A percentile compares a stretch with the other conserved stretches of the same genome.
phyloP scores from a whole-genome alignment of 2,888 invertebrate species.

The Entomobrya multifasciata region DNA sequence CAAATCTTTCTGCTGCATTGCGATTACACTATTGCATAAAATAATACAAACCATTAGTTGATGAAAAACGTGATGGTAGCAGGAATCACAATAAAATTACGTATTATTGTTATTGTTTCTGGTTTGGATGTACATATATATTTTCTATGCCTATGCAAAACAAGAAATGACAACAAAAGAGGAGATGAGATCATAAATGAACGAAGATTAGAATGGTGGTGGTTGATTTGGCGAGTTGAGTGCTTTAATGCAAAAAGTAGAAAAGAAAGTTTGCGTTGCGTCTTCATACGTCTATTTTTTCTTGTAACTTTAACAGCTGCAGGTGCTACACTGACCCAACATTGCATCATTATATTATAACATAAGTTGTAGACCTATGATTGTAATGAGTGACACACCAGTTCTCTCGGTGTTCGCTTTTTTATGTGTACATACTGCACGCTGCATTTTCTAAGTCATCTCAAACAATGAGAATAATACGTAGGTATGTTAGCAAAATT shows the following conservation, averaged over 20 bases:
- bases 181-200: slow-evolving; percentile 19
- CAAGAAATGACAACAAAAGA: background rate
- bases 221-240: background rate
- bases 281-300: slow-evolving; percentile 23
- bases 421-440: background rate
- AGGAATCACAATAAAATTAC: slow-evolving; percentile 45
- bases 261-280: slow-evolving; percentile 46
- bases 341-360: too few species aligned
- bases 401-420: too few species aligned
- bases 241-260: slow-evolving; percentile 28
- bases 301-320: background rate
- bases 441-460: slow-evolving; percentile 4
- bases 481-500: background rate
- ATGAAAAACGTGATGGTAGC: slow-evolving; percentile 40
- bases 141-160: slow-evolving; percentile 1
- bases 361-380: too few species aligned
- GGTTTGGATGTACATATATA: background rate
- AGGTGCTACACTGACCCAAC: slow-evolving; percentile 2
- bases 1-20: slow-evolving; percentile 23
- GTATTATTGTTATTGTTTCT: background rate
- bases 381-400: too few species aligned
- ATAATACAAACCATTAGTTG: slow-evolving; percentile 43
- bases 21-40: slow-evolving; percentile 46
- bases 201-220: slow-evolving; percentile 5
- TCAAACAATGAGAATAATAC: background rate